Conservation (phyloP, 1,140 invertebrate genomes). For the Drosophila albomicans region DNA sequence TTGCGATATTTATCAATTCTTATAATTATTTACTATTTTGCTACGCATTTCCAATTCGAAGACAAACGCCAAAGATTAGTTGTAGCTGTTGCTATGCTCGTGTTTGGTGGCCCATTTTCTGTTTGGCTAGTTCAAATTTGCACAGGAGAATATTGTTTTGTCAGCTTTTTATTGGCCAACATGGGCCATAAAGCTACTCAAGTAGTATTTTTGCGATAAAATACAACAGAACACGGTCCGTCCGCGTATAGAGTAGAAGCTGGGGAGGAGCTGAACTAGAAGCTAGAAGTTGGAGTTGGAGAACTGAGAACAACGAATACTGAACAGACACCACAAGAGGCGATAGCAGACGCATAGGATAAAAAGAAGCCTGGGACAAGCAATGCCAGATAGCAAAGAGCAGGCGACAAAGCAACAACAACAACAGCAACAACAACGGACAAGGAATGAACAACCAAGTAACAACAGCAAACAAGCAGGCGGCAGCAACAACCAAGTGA, state of each 20-base stretch:
- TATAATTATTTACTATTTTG: not conserved
- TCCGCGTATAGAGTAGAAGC: slow-evolving; percentile 15
- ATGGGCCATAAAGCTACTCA: slow-evolving; percentile 82
- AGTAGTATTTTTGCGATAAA: slow-evolving; percentile 84
- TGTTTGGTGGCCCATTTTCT: slow-evolving; percentile 43
- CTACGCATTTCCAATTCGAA: slow-evolving; percentile 6
- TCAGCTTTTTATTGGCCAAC: slow-evolving; percentile 83
- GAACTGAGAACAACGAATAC: slow-evolving; percentile 7
- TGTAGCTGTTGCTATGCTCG: slow-evolving; percentile 20
- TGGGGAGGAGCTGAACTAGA: slow-evolving; percentile 1
- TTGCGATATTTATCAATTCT: not conserved
- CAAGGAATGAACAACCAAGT: slow-evolving; percentile 8
- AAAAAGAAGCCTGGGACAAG: slow-evolving; percentile 73
- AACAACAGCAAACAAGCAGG: slow-evolving; percentile 18
- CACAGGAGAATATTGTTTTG: slow-evolving; percentile 74
- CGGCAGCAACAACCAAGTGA: slow-evolving; percentile 39
- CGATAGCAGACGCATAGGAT: slow-evolving; percentile 69
- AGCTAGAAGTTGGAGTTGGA: slow-evolving; percentile 19
- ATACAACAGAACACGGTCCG: slow-evolving; percentile 69
- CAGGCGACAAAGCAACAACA: slow-evolving; percentile 58
- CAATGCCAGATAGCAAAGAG: slow-evolving; percentile 63
- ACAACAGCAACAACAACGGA: slow-evolving; percentile 5
- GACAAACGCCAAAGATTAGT: slow-evolving; percentile 19
- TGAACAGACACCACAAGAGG: slow-evolving; percentile 19
- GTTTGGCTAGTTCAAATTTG: slow-evolving; percentile 28